A percentile compares a stretch with the other conserved stretches of the same genome.
These are phyloP conservation scores for Philotrypesis tridentata DNA, from an alignment of 1,140 invertebrate genomes.

Conservation along the genomic window DNA sequence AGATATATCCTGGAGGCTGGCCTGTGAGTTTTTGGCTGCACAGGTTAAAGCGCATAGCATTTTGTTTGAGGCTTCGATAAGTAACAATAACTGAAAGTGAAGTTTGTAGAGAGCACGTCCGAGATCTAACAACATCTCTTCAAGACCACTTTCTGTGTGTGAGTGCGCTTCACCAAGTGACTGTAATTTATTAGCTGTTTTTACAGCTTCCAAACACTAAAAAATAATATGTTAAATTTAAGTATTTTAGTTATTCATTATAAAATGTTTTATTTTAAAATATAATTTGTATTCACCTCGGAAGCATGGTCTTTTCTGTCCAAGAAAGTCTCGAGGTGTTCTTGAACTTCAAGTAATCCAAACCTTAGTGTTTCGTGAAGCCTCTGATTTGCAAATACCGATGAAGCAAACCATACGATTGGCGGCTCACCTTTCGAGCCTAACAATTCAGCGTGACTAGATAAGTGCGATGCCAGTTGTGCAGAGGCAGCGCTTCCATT, in stretches of 20 bases:
- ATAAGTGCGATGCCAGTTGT: constrained; percentile 77
- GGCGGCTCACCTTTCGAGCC: constrained; percentile 79
- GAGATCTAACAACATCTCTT: constrained; percentile 82
- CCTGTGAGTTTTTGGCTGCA: constrained; percentile 73
- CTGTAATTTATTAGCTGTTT: constrained; percentile 84
- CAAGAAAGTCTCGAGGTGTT: constrained; percentile 95
- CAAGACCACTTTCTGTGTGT: constrained; percentile 71
- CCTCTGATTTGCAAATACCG: constrained; percentile 77
- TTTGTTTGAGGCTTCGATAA: constrained; percentile 94
- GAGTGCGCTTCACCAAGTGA: constrained; percentile 79
- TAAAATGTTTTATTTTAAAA: constrained; percentile 1
- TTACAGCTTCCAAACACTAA: constrained; percentile 83
- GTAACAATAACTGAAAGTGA: constrained; percentile 92
- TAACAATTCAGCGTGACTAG: constrained; percentile 79
- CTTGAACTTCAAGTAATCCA: constrained; percentile 93
- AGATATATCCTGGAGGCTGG: constrained; percentile 76
- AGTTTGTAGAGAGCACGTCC: constrained; percentile 92
- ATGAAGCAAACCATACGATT: constrained; percentile 83
- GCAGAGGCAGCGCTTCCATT: constrained; percentile 64
- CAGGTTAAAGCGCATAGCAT: constrained; percentile 81
- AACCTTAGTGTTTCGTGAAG: constrained; percentile 88
- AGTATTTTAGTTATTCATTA: constrained; percentile 42
- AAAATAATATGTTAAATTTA: neutral
- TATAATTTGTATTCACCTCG: constrained; percentile 78
- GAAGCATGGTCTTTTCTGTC: constrained; percentile 92